phyloP scores from a whole-genome alignment of 2,113 vertebrate genomes.

The Cyprinodon variegatus region DNA sequence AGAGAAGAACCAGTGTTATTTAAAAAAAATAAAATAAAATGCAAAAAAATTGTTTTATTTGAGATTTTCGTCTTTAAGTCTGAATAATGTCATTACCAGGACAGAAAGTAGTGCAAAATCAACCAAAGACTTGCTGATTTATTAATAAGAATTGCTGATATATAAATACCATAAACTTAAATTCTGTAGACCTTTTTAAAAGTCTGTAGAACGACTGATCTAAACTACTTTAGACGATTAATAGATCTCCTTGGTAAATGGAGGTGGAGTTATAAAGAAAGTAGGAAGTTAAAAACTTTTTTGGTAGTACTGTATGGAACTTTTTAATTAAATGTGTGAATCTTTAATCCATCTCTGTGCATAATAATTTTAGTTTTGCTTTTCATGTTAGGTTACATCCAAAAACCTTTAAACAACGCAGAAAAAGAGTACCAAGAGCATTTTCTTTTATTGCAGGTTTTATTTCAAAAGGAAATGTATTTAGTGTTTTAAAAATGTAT shows the following conservation, averaged over 20 bases:
- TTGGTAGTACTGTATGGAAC: background rate
- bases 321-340: background rate
- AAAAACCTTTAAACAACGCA: background rate
- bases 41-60: too few species aligned
- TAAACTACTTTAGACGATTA: background rate
- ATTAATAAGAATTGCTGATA: background rate
- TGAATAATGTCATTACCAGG: too few species aligned
- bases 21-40: too few species aligned
- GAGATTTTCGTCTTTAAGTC: too few species aligned
- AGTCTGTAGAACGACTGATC: background rate
- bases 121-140: background rate
- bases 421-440: background rate
- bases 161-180: background rate
- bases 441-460: background rate
- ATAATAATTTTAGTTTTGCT: background rate
- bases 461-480: conserved; percentile 40
- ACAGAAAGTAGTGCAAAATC: background rate
- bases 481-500: conserved; percentile 79
- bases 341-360: background rate
- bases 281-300: background rate
- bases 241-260: background rate
- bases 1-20: too few species aligned
- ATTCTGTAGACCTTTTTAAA: background rate
- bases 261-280: background rate
- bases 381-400: background rate